These are phyloP conservation scores for Psylliodes chrysocephalus DNA, from an alignment of 2,888 invertebrate species.

Conservation along the genomic window DNA sequence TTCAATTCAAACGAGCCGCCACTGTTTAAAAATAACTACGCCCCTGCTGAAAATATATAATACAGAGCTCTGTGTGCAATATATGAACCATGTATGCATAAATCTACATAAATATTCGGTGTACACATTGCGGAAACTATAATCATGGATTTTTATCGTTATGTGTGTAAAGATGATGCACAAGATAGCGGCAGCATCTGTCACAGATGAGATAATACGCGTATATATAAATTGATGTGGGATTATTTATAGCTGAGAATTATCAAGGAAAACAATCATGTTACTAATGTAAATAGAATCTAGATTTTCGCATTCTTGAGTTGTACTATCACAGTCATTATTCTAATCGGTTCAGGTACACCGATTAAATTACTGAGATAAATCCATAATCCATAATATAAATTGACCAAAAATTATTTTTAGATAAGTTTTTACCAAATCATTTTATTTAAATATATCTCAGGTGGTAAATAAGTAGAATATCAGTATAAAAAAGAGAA, in stretches of 20 bases:
- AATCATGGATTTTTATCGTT: constrained; percentile 30
- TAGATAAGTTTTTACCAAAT: too few relatives aligned
- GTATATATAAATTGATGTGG: constrained; percentile 47
- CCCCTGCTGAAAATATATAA: neutral
- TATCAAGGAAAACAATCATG: too few relatives aligned
- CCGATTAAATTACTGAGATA: too few relatives aligned
- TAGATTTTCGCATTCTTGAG: too few relatives aligned
- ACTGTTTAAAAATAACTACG: constrained; percentile 12
- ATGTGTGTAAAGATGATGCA: constrained; percentile 29
- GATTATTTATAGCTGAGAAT: constrained; percentile 48
- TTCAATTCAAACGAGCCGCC: neutral
- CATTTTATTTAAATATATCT: too few relatives aligned
- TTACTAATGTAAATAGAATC: too few relatives aligned
- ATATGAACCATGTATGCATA: constrained; percentile 25
- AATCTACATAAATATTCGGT: constrained; percentile 34
- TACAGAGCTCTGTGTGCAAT: constrained; percentile 6
- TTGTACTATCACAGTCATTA: too few relatives aligned
- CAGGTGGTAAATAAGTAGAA: too few relatives aligned
- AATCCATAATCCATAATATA: too few relatives aligned
- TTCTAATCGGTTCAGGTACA: too few relatives aligned
- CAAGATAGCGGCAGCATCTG: constrained; percentile 44
- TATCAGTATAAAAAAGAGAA: too few relatives aligned
- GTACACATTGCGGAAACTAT: constrained; percentile 37
- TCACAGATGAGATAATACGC: constrained; percentile 49
- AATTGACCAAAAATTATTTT: too few relatives aligned